Evolutionary conservation across 2,888 invertebrate species (phyloP).

Genomic region (Cantharis rustica): DNA sequence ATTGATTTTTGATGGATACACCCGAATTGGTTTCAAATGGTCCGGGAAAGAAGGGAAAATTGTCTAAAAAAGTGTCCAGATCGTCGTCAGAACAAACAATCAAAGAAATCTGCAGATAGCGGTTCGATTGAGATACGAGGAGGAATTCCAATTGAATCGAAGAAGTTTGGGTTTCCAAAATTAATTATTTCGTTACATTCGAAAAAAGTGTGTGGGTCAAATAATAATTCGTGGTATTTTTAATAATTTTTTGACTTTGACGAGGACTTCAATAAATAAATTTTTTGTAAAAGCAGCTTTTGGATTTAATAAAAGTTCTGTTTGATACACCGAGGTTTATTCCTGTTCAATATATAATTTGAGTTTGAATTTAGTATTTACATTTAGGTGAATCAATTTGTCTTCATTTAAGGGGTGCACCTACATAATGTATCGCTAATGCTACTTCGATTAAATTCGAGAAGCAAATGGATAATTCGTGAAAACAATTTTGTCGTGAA

Average conservation of each 20-base stretch:
- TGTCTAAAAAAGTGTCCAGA: constrained; percentile 9
- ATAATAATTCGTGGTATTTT: neutral
- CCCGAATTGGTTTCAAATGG: constrained; percentile 3
- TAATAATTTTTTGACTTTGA: neutral
- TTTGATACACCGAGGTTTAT: neutral
- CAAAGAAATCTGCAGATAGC: constrained; percentile 9
- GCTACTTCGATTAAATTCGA: neutral
- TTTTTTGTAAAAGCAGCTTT: neutral
- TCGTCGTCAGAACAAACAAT: constrained; percentile 10
- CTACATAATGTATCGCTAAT: neutral
- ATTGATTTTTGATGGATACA: constrained; percentile 19
- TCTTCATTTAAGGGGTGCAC: neutral
- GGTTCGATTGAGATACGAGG: neutral
- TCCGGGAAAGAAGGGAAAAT: neutral
- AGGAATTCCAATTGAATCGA: constrained; percentile 4
- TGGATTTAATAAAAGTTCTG: neutral
- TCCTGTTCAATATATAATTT: neutral
- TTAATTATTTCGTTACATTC: neutral
- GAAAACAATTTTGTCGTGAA: neutral
- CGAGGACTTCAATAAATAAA: neutral
- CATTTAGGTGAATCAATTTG: neutral
- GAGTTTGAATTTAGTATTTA: neutral
- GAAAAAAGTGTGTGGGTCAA: too few species aligned
- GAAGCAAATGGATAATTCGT: neutral
- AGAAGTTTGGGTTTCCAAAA: neutral